Evolutionary conservation across 2,113 vertebrate species (phyloP).

Genomic region (Lucifuga dentata): DNA sequence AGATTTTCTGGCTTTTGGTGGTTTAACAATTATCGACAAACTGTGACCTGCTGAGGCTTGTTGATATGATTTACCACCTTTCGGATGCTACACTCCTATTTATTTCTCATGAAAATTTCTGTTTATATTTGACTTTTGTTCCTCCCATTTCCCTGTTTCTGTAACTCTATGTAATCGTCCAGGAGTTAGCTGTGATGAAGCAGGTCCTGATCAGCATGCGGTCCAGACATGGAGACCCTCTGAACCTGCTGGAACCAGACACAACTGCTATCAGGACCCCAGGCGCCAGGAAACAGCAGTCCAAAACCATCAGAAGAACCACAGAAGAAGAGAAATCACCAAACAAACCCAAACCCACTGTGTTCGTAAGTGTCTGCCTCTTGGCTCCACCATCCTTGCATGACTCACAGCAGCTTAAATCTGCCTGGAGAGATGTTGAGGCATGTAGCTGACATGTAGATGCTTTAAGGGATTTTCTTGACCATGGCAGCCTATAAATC

Average conservation of each 20-base stretch:
- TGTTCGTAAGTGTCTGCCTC: constrained; percentile 92
- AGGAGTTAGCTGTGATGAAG: constrained; percentile 96
- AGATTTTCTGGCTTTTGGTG: no score
- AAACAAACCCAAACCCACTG: constrained; percentile 87
- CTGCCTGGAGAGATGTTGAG: constrained; percentile 51
- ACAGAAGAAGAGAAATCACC: constrained; percentile 81
- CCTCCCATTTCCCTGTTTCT: constrained; percentile 5
- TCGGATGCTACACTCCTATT: neutral
- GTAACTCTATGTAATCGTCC: constrained; percentile 59
- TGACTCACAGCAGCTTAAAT: constrained; percentile 62
- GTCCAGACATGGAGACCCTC: constrained; percentile 65
- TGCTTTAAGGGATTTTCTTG: no score
- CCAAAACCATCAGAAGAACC: constrained; percentile 56
- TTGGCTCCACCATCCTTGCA: constrained; percentile 40
- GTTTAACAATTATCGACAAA: no score
- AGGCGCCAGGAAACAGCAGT: constrained; percentile 22
- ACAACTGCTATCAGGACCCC: constrained; percentile 10
- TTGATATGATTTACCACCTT: no score
- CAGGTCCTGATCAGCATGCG: constrained; percentile 89
- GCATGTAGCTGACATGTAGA: no score
- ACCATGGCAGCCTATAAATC: neutral
- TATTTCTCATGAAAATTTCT: constrained; percentile 16
- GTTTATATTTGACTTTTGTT: constrained; percentile 32
- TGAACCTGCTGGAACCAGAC: constrained; percentile 58
- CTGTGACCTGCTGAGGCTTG: no score